These are phyloP conservation scores for Philereme vetulata DNA, from an alignment of 2,888 invertebrate genomes.

Conservation along the genomic window DNA sequence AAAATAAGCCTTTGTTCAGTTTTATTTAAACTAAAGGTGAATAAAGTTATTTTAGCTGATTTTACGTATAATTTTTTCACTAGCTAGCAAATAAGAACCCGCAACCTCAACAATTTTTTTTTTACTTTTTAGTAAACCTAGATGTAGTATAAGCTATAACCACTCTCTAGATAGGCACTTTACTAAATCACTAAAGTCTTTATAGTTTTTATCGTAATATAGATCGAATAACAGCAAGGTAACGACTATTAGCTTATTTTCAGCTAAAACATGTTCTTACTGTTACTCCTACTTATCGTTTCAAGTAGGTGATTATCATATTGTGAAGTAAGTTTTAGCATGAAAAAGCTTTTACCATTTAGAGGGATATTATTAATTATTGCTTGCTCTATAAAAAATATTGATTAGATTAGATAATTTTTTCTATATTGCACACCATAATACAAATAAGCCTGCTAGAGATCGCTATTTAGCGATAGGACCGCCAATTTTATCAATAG, in stretches of 20 bases:
- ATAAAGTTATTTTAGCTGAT: neutral
- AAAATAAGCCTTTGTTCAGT: neutral
- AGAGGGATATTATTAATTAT: neutral
- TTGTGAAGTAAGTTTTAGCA: conserved; percentile 26
- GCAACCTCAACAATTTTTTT: too few species aligned
- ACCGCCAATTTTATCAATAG: too few species aligned
- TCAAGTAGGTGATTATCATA: conserved; percentile 29
- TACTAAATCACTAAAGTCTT: conserved; percentile 12
- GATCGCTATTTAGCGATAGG: too few species aligned
- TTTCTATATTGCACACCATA: too few species aligned
- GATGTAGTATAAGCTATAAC: conserved; percentile 1
- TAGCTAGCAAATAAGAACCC: neutral
- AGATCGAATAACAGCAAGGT: conserved; percentile 11
- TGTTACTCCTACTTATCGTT: conserved; percentile 10
- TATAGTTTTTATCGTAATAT: conserved; percentile 9
- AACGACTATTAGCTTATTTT: conserved; percentile 1
- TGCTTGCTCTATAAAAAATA: too few species aligned
- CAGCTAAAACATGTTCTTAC: neutral
- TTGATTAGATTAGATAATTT: too few species aligned
- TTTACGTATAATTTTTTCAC: neutral
- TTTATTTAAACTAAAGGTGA: neutral
- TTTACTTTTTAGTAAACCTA: neutral
- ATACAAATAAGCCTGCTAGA: too few species aligned
- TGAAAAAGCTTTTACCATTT: conserved; percentile 9
- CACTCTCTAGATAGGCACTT: conserved; percentile 3